Base-by-base conservation (phyloP, 2,888 invertebrate species). In the Molanna angustata region DNA sequence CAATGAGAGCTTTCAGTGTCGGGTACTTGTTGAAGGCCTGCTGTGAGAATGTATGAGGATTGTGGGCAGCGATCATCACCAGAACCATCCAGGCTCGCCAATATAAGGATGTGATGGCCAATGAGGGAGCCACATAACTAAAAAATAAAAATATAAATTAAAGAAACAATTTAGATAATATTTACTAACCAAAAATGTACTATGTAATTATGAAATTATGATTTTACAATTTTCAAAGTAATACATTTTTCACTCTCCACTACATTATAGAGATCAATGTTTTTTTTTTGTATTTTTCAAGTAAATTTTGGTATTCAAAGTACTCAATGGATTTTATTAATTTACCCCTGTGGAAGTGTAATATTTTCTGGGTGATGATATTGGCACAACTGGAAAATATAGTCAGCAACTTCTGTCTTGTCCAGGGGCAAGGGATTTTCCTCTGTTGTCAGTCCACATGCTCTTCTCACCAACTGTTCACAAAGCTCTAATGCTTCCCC, bases 321-420 rank as follows among this genome's bases (percentile, higher is more conserved):
- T n/a, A n/a, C n/a, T n/a, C n/a, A n/a, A n/a, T n/a, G n/a, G n/a
- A n/a, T n/a, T n/a, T n/a, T n/a, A n/a, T n/a, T n/a, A 11, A 74
- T 78, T 67, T 75, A 92, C 75, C 90, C 92, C 11, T 82, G 69
- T 0, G 97, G 96, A 53, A 96, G 75, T 3, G 85, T 84, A 62
- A 95, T 94, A 65, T 93, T 94, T 63, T 95, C 95, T 0, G 95
- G 95, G 66, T 94, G 90, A 65, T 88, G 88, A 72, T 96, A 97
- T 61, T 90, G 86, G 64, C 91, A 89, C 64, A 95, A 80, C 68
- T 91, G 91, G 69, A 97, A 91, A 61, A 96, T 80, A 56, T 93
- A 85, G 65, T 95, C 94, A 7, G 94, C 85, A 14, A 96, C 82
- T 64, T 95, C 92, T 49, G 86, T 72, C 67, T 91, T 89, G 65